phyloP scores from a whole-genome alignment of 2,888 invertebrate species.

The Drosophila cognata region DNA sequence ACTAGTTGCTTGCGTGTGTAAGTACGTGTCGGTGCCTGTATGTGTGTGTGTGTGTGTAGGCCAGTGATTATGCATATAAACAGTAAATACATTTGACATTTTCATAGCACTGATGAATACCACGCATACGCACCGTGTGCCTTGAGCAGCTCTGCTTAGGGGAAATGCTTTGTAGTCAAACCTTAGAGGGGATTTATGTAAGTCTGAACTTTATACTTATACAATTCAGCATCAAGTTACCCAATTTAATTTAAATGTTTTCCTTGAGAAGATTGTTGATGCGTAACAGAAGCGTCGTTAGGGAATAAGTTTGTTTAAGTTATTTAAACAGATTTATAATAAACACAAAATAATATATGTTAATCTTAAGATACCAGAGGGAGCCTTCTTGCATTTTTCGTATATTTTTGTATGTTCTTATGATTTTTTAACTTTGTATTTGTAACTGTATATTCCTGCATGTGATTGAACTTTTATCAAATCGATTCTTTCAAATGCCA shows the following conservation, averaged over 20 bases:
- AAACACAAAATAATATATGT: background rate
- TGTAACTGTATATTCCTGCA: background rate
- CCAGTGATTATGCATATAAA: conserved; percentile 44
- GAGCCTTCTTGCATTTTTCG: no score
- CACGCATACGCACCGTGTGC: conserved; percentile 47
- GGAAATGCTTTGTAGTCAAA: conserved; percentile 2
- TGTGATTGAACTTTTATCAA: background rate
- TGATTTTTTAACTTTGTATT: no score
- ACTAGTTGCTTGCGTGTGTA: conserved; percentile 39
- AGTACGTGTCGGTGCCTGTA: conserved; percentile 2
- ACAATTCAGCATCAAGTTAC: background rate
- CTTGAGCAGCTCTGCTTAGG: background rate
- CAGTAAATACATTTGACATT: conserved; percentile 53
- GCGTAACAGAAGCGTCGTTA: background rate
- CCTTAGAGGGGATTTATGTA: conserved; percentile 4
- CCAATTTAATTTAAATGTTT: conserved; percentile 12
- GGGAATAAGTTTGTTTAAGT: background rate
- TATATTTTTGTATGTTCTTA: background rate
- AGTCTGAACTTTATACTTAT: conserved; percentile 1
- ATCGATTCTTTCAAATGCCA: background rate
- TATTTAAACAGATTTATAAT: background rate
- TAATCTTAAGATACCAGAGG: no score
- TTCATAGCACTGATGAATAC: conserved; percentile 30
- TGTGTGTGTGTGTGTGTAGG: conserved; percentile 3
- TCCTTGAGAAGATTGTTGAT: background rate